Evolutionary conservation across 2,113 vertebrate species (phyloP).

Genomic region (Bujurquina vittata): DNA sequence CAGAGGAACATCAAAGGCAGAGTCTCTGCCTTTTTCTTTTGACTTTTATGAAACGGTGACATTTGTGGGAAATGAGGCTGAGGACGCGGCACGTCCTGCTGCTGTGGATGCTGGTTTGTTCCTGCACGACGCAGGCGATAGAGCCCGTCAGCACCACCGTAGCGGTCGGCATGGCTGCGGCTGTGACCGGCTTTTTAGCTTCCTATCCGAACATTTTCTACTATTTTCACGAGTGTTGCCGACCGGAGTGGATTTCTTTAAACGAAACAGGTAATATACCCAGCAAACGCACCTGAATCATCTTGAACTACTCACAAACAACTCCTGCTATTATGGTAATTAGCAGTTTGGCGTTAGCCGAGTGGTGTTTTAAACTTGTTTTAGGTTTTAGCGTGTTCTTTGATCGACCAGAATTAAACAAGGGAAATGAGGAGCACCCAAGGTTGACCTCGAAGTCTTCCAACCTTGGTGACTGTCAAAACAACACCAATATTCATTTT

Average conservation of each 20-base stretch:
- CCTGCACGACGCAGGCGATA: conserved; percentile 48
- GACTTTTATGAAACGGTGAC: not conserved
- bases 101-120: conserved; percentile 47
- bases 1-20: no score
- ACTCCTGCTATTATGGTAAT: not conserved
- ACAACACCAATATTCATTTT: no score
- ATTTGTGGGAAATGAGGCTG: conserved; percentile 40
- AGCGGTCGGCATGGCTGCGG: conserved; percentile 81
- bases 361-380: no score
- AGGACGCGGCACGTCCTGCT: conserved; percentile 29
- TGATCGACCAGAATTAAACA: no score
- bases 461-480: no score
- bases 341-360: not conserved
- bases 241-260: conserved; percentile 79
- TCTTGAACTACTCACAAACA: not conserved
- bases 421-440: no score
- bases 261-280: conserved; percentile 74
- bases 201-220: conserved; percentile 75
- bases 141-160: conserved; percentile 82
- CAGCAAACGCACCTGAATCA: not conserved
- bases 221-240: conserved; percentile 81
- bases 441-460: no score
- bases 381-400: no score
- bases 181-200: conserved; percentile 79
- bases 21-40: not conserved